Base-by-base conservation (phyloP, 2,888 invertebrate species). In the Coecobrya sp. region DNA sequence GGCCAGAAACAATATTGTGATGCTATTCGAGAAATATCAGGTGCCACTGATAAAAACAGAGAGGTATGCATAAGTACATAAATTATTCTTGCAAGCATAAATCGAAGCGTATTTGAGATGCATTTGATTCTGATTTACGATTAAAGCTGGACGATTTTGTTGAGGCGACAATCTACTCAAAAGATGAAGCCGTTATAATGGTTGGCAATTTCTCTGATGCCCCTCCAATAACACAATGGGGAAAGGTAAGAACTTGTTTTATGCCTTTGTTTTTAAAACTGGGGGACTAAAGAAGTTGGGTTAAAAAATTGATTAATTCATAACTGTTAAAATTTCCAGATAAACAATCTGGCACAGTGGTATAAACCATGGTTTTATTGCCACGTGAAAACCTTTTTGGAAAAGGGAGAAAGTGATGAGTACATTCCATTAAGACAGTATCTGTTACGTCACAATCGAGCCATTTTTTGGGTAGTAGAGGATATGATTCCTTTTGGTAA, bases 321-420 rank as follows among this genome's bases (percentile, higher is more conserved):
- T 89, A 82, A 49, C 10, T 13, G 13, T 49, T 49, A 49, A 49
- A 49, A 49, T 13, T 16, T 42, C 87, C 68, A 96, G 95, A 95
- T 96, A 5, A 97, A 97, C 93, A 95, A 96, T 91, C 96, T 97
- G 82, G 96, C 97, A 0, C 96, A 95, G 30, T 97, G 97, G 97
- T 97, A 97, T 95, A 97, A 97, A 94, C 97, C 97, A 0, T 97
- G 97, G 97, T 97, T 97, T 95, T 97, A 97, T 94, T 97, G 97
- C 94, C 97, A 97, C 94, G 97, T 97, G 0, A 97, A 97, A 95
- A 95, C 95, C 0, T 97, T 97, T 94, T 95, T 97, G 5, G 91
- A 94, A 0, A 95, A 94, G 42, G 96, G 96, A 90, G 96, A 96
- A 2, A 86, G 89, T 49, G 95, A 96, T 10, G 96, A 96, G 16